Base-by-base conservation (phyloP, 2,797 vertebrate genomes). In the Artibeus jamaicensis region DNA sequence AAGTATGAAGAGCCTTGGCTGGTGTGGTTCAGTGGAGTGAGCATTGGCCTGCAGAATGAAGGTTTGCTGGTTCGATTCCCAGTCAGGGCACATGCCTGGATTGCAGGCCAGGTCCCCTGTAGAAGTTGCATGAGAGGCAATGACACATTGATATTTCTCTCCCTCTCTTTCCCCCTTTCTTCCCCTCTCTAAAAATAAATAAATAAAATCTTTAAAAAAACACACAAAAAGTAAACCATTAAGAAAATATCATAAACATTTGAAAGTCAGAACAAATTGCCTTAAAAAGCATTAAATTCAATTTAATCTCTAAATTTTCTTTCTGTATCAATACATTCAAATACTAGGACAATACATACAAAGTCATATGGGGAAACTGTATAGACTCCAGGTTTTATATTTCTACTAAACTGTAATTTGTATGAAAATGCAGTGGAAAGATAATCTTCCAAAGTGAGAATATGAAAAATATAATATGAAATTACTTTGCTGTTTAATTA, bases 401-500 rank as follows among this genome's bases (percentile, higher is more conserved):
- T 91, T 50, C 44, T 12, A 8, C 5, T 93, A 50, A 71, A 9
- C 5, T 89, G 3, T 50, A 71, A 93, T 32, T 71, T 77, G 50
- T 65, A 37, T 53, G 22, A 85, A 57, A 81, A 88, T 4, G 9
- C 1, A 83, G 5, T 50, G 24, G 26, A 90, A 81, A 84, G 9
- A 59, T 29, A 78, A 90, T 83, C 89, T 24, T 87, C 32, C 50
- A 84, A 86, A 74, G 24, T 84, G 42, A 84, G 48, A 77, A 42
- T 70, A 81, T 39, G 76, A 7, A 86, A 94, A 89, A 53, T 29
- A 71, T 15, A 67, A 67, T 6, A 70, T 32, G 18, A 3, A 74
- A 93, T 96, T 93, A 73, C 7, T 91, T 91, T 71, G 50, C 39
- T 86, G 8, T 82, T 85, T 85, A 81, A 83, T 78, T 78, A 73